Base-by-base conservation (phyloP, 1,140 invertebrate genomes). In the Neodiprion fabricii region DNA sequence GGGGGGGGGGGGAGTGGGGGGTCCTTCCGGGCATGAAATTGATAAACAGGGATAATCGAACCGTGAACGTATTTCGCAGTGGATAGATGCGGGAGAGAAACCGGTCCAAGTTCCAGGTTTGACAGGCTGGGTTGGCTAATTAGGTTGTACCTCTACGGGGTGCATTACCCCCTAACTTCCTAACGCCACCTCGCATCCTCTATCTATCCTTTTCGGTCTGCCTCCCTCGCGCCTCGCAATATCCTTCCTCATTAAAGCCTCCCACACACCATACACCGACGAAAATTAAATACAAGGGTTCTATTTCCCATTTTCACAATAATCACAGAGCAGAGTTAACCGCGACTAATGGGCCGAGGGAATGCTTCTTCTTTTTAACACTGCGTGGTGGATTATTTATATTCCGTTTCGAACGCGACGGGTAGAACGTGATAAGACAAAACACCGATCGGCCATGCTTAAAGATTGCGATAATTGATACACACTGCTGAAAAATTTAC, bases 221-320 rank as follows among this genome's bases (percentile, higher is more conserved):
- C 7, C n/a, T 17, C 5, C 53, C n/a, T 61, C 53, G 9, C 53
- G 11, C 9, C n/a, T 7, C 11, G 9, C 53, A 61, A 61, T 61
- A 61, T 17, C 53, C 14, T 47, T 11, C 67, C 67, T 69, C 40
- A 69, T 69, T 69, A 69, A 69, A 47, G 12, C 67, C 21, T 17
- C 67, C 67, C 21, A 14, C 67, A 23, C 21, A 14, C 21, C 7
- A 23, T 69, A 5, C 40, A 47, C 67, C 40, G 7, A 47, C n/a
- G 21, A 69, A 12, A 69, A 69, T 69, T 69, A 23, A 69, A 47
- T 69, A 14, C 67, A 65, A 17, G 67, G 67, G 67, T 69, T 69
- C 67, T 69, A 69, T 69, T 69, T 69, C 67, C 67, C 11, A 69
- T 69, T 69, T 69, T 47, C 67, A 69, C 21, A 23, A 23, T 69